phyloP scores from a whole-genome alignment of 30 jellyfish, hydroid and myxozoan genomes.

The Hydractinia symbiolongicarpus region DNA sequence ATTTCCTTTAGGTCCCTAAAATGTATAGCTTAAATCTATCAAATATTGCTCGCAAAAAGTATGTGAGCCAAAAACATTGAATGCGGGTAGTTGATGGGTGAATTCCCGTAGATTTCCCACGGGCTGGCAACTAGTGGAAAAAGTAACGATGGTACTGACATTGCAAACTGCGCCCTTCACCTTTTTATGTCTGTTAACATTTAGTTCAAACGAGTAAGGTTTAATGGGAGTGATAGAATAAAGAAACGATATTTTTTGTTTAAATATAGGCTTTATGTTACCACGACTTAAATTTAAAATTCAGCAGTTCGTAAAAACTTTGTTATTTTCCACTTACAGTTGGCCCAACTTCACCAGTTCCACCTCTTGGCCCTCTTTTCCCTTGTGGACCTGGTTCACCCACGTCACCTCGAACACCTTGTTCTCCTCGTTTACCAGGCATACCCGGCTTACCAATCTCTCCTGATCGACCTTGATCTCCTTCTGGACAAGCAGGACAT shows the following conservation, averaged over 20 bases:
- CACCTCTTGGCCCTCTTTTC: conserved; percentile 14
- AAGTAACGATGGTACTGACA: too few relatives aligned
- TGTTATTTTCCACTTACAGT: not conserved
- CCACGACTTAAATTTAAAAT: not conserved
- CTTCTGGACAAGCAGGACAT: conserved; percentile 48
- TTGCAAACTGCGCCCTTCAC: too few relatives aligned
- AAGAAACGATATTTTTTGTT: not conserved
- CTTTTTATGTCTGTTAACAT: too few relatives aligned
- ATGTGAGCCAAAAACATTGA: too few relatives aligned
- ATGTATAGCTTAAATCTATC: not conserved
- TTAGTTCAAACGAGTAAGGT: too few relatives aligned
- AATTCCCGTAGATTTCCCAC: too few relatives aligned
- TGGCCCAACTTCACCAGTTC: conserved; percentile 8
- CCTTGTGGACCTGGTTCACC: conserved; percentile 29
- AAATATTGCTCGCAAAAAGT: too few relatives aligned
- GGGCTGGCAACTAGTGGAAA: conserved; percentile 27
- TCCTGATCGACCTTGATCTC: conserved; percentile 60
- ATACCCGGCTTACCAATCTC: conserved; percentile 47
- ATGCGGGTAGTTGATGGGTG: too few relatives aligned
- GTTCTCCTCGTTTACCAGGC: conserved; percentile 44
- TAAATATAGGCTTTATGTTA: conserved; percentile 18
- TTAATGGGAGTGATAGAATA: too few relatives aligned
- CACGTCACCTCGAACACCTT: conserved; percentile 34
- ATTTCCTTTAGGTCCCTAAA: conserved; percentile 18
- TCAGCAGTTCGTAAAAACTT: not conserved